phyloP scores from a whole-genome alignment of 2,797 vertebrate genomes.

The Salarias fasciatus region DNA sequence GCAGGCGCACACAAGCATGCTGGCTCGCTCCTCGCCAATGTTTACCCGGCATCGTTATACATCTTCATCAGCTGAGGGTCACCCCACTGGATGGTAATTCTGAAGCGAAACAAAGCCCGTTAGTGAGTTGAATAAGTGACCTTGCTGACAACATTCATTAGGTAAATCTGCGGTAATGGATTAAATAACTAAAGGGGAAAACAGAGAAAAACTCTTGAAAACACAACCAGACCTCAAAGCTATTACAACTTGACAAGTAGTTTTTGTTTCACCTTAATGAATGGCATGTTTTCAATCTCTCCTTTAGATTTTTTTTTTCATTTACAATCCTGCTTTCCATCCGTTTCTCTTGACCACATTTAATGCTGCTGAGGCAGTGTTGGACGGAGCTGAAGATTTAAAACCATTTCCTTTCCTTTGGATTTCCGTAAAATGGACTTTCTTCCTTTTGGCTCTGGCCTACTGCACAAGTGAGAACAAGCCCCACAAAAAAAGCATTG shows the following conservation, averaged over 20 bases:
- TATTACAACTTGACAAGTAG: slow-evolving; percentile 41
- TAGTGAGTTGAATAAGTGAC: slow-evolving; percentile 59
- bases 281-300: slow-evolving; percentile 40
- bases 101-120: slow-evolving; percentile 48
- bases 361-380: slow-evolving; percentile 2
- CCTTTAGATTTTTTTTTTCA: slow-evolving; percentile 46
- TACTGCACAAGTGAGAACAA: background rate
- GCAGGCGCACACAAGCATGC: background rate
- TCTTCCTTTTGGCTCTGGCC: slow-evolving; percentile 6
- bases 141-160: slow-evolving; percentile 58
- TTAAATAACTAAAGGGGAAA: slow-evolving; percentile 51
- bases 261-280: slow-evolving; percentile 31
- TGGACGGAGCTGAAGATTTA: slow-evolving; percentile 16
- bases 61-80: slow-evolving; percentile 70
- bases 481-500: background rate
- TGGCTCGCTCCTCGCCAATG: slow-evolving; percentile 50
- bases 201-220: slow-evolving; percentile 5
- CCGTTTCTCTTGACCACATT: slow-evolving; percentile 7
- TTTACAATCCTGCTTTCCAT: slow-evolving; percentile 31
- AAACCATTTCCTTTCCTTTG: slow-evolving; percentile 26
- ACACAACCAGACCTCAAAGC: slow-evolving; percentile 14
- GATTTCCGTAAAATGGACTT: slow-evolving; percentile 44
- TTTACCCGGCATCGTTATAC: slow-evolving; percentile 63
- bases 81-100: slow-evolving; percentile 62
- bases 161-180: slow-evolving; percentile 42